Percentiles rank a stretch among this genome's conserved stretches.
phyloP scores from a whole-genome alignment of 2,888 invertebrate genomes.

The Notodonta ziczac region DNA sequence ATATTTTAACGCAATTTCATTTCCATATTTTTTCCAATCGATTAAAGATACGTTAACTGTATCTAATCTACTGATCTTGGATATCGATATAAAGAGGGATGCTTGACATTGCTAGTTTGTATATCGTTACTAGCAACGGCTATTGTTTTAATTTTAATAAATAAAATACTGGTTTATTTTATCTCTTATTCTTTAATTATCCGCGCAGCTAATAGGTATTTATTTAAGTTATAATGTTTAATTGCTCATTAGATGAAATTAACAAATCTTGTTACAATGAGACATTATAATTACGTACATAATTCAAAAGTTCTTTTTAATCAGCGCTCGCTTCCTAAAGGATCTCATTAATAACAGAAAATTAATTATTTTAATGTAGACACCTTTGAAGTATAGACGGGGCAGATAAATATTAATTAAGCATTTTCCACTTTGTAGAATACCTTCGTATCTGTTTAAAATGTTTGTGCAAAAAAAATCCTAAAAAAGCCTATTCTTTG shows the following conservation, averaged over 20 bases:
- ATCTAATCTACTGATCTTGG: no score
- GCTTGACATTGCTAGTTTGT: no score
- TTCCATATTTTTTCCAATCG: no score
- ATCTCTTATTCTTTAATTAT: no score
- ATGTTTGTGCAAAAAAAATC: neutral
- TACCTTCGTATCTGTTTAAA: constrained; percentile 21
- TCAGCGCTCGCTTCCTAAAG: constrained; percentile 41
- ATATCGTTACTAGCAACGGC: no score
- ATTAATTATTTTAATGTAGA: constrained; percentile 49
- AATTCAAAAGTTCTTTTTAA: constrained; percentile 45
- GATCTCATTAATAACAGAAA: constrained; percentile 49
- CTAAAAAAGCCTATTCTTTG: neutral
- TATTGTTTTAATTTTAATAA: no score
- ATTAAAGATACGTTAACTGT: no score
- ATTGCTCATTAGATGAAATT: constrained; percentile 13
- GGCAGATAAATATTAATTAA: constrained; percentile 48
- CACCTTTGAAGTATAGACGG: constrained; percentile 50
- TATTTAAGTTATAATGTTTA: neutral
- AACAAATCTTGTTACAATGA: constrained; percentile 29
- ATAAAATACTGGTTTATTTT: no score
- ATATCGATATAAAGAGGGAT: no score
- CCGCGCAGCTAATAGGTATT: constrained; percentile 8
- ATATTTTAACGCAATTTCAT: no score
- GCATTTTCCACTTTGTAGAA: constrained; percentile 36
- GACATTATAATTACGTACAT: constrained; percentile 28